Base-by-base conservation (phyloP, 2,113 vertebrate genomes). In the Aspiorhynchus laticeps region DNA sequence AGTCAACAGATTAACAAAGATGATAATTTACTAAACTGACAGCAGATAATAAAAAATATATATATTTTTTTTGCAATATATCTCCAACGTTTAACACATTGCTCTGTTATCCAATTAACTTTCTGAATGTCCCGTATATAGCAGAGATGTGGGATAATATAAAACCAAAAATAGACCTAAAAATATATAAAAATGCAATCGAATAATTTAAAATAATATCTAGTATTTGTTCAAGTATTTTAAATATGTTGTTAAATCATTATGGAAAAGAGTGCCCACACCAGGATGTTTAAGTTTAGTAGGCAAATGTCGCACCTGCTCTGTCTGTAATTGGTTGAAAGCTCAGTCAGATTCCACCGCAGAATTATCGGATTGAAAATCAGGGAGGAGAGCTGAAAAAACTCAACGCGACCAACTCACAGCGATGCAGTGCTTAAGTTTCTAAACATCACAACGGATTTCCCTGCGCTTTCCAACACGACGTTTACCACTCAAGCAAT, bases 281-380 rank as follows among this genome's bases (percentile, higher is more conserved):
- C 19, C 75, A 71, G 28, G 15, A 46, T 33, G 80, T 63, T 69
- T 46, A 11, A 24, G 82, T 61, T 78, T 88, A 88, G 33, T 93
- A 95, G 61, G 93, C 94, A 95, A 95, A 95, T 93, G 63, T 90
- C 31, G 80, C 91, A 88, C 86, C 84, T 92, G 89, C 89, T 85
- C 36, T 74, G 59, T 87, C 86, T 89, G 87, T 91, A 91, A 96
- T 95, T 95, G 95, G 95, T 79, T 88, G 91, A 93, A 92, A 93
- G 88, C 94, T 91, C 91, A 93, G 93, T 95, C 94, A 95, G 95
- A 96, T 95, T 96, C 93, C 74, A 79, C 90, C 89, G 86, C 91
- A 92, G 86, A 96, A 95, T 97, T 97, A 94, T 96, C 97, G 96
- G 91, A 96, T 96, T 95, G 94, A 89, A 95, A 95, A 96, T 96